Conservation (phyloP, 2,888 invertebrate species). For the Brachyptera risi region DNA sequence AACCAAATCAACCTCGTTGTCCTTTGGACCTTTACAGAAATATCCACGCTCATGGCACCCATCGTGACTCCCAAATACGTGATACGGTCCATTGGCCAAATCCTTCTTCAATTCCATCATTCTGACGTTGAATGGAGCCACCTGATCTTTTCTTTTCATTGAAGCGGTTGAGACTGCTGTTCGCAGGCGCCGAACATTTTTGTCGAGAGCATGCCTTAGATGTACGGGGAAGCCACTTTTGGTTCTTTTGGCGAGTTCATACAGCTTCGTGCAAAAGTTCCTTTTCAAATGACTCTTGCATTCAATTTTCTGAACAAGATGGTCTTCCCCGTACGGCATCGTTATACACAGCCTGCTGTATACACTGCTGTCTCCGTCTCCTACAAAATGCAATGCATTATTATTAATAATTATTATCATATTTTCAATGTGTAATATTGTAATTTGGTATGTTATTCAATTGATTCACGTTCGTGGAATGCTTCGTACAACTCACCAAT, state of each 20-base stretch:
- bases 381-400: background rate
- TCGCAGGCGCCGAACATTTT: background rate
- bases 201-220: background rate
- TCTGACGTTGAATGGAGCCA: background rate
- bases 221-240: background rate
- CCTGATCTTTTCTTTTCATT: background rate
- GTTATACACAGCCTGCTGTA: background rate
- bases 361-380: constrained; percentile 22
- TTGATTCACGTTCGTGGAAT: background rate
- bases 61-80: background rate
- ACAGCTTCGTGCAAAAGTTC: background rate
- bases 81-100: background rate
- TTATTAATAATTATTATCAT: background rate
- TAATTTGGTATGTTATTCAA: background rate
- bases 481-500: background rate
- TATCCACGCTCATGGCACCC: background rate
- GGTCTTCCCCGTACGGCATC: constrained; percentile 14
- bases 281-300: background rate
- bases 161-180: background rate
- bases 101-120: background rate
- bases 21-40: constrained; percentile 1
- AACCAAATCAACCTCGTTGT: background rate
- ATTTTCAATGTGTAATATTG: background rate
- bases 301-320: constrained; percentile 10
- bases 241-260: background rate